Conservation (phyloP, 2,113 vertebrate genomes). For the Ciconia stormi region DNA sequence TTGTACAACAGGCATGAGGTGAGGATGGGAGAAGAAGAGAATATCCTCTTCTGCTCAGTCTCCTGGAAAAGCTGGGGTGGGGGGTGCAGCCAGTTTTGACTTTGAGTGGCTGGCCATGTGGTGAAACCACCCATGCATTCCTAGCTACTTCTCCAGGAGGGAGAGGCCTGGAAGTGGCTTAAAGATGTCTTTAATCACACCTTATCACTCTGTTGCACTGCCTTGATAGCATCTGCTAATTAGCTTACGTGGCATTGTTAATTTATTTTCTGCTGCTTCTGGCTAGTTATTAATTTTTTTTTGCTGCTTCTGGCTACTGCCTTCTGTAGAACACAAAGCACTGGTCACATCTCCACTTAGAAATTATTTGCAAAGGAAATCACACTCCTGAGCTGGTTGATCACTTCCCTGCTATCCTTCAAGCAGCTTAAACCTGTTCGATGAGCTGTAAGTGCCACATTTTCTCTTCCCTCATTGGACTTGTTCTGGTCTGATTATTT, state of each 20-base stretch:
- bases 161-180: background rate
- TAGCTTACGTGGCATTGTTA: background rate
- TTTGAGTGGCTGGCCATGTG: rapidly evolving
- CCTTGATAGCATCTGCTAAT: conserved; percentile 11
- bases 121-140: background rate
- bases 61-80: background rate
- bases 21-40: background rate
- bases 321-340: background rate
- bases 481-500: background rate
- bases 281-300: background rate
- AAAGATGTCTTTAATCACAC: background rate
- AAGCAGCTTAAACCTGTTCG: background rate
- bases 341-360: background rate
- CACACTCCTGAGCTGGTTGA: background rate
- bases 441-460: background rate
- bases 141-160: background rate
- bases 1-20: background rate
- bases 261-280: background rate
- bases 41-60: background rate
- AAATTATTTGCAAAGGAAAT: conserved; percentile 28
- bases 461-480: background rate
- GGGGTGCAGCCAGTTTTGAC: background rate
- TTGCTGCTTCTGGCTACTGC: background rate
- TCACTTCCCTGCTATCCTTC: background rate
- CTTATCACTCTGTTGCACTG: background rate